Evolutionary conservation across 2,888 invertebrate genomes (phyloP), one percentile per base, ranked within the genome.

Genomic region (Schrankia costaestrigalis): DNA sequence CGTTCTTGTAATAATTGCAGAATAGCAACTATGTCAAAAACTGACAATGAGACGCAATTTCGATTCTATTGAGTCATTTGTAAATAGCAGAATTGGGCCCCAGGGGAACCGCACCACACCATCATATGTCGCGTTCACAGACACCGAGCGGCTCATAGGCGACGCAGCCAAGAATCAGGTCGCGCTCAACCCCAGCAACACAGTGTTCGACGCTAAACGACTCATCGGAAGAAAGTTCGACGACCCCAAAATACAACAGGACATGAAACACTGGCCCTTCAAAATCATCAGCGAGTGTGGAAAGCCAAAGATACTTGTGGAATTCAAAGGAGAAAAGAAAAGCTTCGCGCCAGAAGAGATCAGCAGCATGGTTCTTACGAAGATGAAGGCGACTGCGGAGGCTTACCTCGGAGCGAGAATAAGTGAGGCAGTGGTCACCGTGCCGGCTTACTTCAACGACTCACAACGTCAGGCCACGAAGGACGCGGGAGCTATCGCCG

Each of bases 251-350:
- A 94, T 95, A 23, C 94, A 94, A 64, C 89, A 90, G 15, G 95
- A 96, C 71, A 92, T 94, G 89, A 93, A 94, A 62, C 93, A 93
- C 56, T 96, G 95, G 95, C 94, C 95, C 1, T 96, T 96, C 79
- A 90, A 90, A 55, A 93, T 94, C 3, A 67, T 92, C 42, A 92
- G 76, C 56, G 92, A 92, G 31, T 73, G 80, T 26, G 89, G 91
- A 23, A 93, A 93, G 58, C 93, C 93, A 1, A 93, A 92, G 67
- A 91, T 93, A 33, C 89, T 90, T 62, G 90, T 92, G 0, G 91
- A 92, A 52, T 91, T 90, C 74, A 92, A 91, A 51, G 92, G 91
- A 0, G 91, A 92, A 64, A 56, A 51, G 17, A 93, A 93, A 65
- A 79, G 71, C 40, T 93, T 93, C 63, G 89, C 90, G 19, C 93